Evolutionary conservation across 2,888 invertebrate genomes (phyloP).

Genomic region (Diplolepis rosae): DNA sequence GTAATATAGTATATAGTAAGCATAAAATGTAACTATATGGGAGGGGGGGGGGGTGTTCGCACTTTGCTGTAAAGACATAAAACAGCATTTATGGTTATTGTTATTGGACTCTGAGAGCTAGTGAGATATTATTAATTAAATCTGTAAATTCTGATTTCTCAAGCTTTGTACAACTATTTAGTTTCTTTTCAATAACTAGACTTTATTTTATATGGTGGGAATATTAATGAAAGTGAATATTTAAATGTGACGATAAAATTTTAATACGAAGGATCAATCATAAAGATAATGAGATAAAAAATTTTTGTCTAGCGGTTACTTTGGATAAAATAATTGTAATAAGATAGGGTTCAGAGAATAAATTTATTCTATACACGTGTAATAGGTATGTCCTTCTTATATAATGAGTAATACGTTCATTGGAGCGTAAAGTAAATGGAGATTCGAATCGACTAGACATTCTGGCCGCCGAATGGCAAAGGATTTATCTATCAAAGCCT

Average conservation of each 20-base stretch:
- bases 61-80: slow-evolving; percentile 2
- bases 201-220: too few relatives aligned
- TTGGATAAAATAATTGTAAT: neutral
- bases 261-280: too few relatives aligned
- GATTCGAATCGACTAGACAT: slow-evolving; percentile 44
- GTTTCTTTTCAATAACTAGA: too few relatives aligned
- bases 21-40: slow-evolving; percentile 22
- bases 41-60: slow-evolving; percentile 1
- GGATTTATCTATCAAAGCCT: slow-evolving; percentile 33
- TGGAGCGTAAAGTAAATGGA: slow-evolving; percentile 52
- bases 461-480: slow-evolving; percentile 44
- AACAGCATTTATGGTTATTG: slow-evolving; percentile 19
- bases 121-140: neutral
- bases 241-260: too few relatives aligned
- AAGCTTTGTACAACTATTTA: too few relatives aligned
- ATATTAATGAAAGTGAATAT: too few relatives aligned
- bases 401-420: slow-evolving; percentile 56
- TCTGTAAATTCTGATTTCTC: neutral
- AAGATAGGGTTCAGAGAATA: neutral
- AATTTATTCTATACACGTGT: slow-evolving; percentile 40
- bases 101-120: neutral
- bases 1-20: slow-evolving; percentile 16
- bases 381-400: slow-evolving; percentile 34
- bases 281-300: neutral
- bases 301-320: neutral